phyloP scores from a whole-genome alignment of 2,797 vertebrate genomes.

The Peromyscus nudipes region DNA sequence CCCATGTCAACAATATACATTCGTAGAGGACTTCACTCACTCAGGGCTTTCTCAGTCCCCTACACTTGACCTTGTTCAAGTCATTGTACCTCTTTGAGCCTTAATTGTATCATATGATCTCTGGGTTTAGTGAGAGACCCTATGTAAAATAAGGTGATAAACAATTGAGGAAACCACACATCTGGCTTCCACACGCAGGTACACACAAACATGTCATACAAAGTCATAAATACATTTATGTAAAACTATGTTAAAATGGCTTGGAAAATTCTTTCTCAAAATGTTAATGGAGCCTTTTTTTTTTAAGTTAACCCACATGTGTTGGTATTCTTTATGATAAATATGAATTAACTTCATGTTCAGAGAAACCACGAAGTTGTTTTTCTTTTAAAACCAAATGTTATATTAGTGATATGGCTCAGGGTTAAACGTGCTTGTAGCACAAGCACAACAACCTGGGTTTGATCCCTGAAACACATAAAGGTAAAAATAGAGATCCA shows the following conservation, averaged over 20 bases:
- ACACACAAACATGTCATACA: background rate
- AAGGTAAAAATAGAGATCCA: background rate
- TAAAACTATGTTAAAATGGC: slow-evolving; percentile 16
- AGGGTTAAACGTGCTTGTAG: background rate
- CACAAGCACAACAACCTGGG: background rate
- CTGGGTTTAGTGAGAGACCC: background rate
- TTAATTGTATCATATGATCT: background rate
- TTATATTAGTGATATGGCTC: background rate
- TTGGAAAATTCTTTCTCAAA: background rate
- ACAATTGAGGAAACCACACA: background rate
- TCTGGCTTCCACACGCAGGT: background rate
- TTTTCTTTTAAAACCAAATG: background rate
- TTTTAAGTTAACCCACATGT: background rate
- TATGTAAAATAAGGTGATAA: background rate
- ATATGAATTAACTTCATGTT: background rate
- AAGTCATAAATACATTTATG: slow-evolving; percentile 44
- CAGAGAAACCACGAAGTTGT: slow-evolving; percentile 22
- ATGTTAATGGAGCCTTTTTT: slow-evolving; percentile 6
- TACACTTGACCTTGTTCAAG: background rate
- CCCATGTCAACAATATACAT: background rate
- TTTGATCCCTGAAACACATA: too few species aligned
- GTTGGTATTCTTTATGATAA: background rate
- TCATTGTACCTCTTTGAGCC: background rate
- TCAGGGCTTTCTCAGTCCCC: background rate
- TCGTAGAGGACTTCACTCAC: background rate